Base-by-base conservation (phyloP, 2,113 vertebrate genomes). In the Castor canadensis region DNA sequence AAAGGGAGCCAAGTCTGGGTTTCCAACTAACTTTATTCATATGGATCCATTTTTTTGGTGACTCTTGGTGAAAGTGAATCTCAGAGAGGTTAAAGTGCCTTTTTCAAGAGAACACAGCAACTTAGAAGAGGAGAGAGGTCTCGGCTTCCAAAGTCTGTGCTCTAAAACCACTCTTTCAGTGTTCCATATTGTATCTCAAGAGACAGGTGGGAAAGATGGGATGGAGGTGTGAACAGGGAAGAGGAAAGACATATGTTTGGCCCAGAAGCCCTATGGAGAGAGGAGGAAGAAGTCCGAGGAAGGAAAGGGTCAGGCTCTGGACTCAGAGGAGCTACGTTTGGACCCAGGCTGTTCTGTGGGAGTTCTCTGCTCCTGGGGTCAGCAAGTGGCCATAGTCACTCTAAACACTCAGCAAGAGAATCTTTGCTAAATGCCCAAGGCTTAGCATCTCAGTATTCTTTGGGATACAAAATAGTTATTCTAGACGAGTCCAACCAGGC, bases 321-420 rank as follows among this genome's bases (percentile, higher is more conserved):
- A 38, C 60, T 60, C 40, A 38, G 24, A 52, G 26, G 43, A 45
- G 26, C n/a, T 49, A 12, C 82, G 6, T 9, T 35, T 16, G 47
- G 56, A 28, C 9, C 40, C 43, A 28, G 64, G 15, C 49, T 47
- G 1, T 49, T 26, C 66, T 17, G 5, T 47, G 32, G 11, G 45
- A 76, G 30, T 49, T 77, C 80, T 75, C 16, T 60, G 85, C 15
- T 58, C 38, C 85, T 45, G 8, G 13, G 22, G 40, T 47, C 28
- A 9, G n/a, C 0, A 24, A 32, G 24, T 56, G 72, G 56, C 24
- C 38, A 5, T 11, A 16, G 60, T 43, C 43, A 7, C 22, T 1
- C 11, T 35, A 35, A 2, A 10, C 24, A 19, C 0, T 1, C 38
- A 38, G 9, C 0, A 5, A 49, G 15, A 40, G 47, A 35, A 6